Evolutionary conservation across 2,797 vertebrate species (phyloP).

Genomic region (Atherinosoma microstoma): DNA sequence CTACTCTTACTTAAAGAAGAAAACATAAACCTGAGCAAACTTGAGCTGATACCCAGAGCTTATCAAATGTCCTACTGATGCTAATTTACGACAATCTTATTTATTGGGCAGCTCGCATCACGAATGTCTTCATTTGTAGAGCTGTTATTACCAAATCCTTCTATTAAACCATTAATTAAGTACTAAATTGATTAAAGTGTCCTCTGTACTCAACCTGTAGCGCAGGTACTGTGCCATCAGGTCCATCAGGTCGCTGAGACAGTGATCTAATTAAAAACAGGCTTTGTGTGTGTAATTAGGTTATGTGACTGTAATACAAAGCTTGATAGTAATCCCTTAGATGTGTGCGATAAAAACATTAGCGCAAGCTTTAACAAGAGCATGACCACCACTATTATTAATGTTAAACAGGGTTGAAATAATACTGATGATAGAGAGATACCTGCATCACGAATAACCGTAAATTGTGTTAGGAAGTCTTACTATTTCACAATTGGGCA

Average conservation of each 20-base stretch:
- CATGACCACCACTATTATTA: not conserved
- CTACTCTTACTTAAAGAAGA: not conserved
- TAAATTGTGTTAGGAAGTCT: not conserved
- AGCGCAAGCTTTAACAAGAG: not conserved
- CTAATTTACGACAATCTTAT: not conserved
- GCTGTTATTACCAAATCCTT: constrained; percentile 2
- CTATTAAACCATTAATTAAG: constrained; percentile 8
- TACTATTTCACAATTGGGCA: not conserved
- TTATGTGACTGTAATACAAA: constrained; percentile 1
- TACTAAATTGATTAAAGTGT: constrained; percentile 1
- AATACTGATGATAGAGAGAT: not conserved
- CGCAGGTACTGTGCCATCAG: constrained; percentile 1
- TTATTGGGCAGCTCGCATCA: not conserved
- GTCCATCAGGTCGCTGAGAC: not conserved
- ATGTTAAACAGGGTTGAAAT: not conserved
- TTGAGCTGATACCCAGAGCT: not conserved
- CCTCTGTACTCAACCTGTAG: constrained; percentile 10
- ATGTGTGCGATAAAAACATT: constrained; percentile 5
- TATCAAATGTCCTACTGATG: not conserved
- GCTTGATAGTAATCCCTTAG: not conserved
- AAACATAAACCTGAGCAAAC: not conserved
- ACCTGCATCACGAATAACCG: not conserved
- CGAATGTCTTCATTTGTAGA: constrained; percentile 5
- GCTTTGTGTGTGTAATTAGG: constrained; percentile 21
- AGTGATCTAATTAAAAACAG: constrained; percentile 16